These are phyloP conservation scores for Phrynosoma blainvillii DNA, from an alignment of 2,113 vertebrate species.

Conservation along the genomic window DNA sequence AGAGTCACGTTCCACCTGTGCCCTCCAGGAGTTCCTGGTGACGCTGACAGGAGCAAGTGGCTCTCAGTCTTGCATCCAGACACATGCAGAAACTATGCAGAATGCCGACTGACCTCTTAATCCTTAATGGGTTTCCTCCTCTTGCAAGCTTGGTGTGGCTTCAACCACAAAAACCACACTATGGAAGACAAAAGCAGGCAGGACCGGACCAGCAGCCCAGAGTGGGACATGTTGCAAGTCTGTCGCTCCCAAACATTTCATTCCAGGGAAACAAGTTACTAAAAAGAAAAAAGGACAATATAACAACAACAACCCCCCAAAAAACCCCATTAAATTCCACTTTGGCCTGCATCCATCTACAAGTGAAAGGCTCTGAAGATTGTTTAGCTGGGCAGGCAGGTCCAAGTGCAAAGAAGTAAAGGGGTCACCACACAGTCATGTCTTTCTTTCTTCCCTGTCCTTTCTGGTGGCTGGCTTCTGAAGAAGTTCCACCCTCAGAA, in stretches of 20 bases:
- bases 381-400: not conserved
- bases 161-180: slow-evolving; percentile 32
- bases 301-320: not conserved
- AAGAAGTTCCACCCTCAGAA: not conserved
- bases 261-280: not conserved
- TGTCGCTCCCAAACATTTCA: slow-evolving; percentile 15
- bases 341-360: not conserved
- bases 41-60: not conserved
- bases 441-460: not conserved
- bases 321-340: not conserved
- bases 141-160: rapidly evolving
- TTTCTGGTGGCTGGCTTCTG: not conserved
- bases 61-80: slow-evolving; percentile 22
- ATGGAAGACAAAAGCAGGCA: slow-evolving; percentile 12
- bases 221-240: not conserved
- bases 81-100: slow-evolving; percentile 32
- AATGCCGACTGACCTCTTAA: not conserved
- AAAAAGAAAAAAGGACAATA: not conserved
- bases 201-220: slow-evolving; percentile 13
- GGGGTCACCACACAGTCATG: not conserved
- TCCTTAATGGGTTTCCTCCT: slow-evolving; percentile 1
- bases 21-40: slow-evolving; percentile 27
- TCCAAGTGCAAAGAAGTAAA: too few relatives aligned
- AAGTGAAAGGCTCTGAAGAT: not conserved
- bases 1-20: slow-evolving; percentile 25